A percentile compares a stretch with the other conserved stretches of the same genome.
These are phyloP conservation scores for Eulemur mongoz DNA, from an alignment of 2,797 vertebrate genomes.

Conservation along the genomic window DNA sequence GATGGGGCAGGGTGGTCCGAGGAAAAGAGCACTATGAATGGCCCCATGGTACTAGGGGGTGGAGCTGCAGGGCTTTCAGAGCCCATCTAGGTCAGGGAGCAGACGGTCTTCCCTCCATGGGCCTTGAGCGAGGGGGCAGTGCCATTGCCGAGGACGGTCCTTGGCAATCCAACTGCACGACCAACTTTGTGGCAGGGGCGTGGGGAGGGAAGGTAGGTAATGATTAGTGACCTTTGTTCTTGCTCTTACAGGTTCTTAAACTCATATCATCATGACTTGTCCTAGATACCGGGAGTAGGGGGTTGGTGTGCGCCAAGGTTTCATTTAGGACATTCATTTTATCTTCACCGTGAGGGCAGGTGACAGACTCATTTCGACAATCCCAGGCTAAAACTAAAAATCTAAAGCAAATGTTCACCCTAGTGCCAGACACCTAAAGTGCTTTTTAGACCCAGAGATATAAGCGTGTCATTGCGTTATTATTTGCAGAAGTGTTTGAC, in stretches of 20 bases:
- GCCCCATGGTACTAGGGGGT: background rate
- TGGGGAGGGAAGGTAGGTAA: background rate
- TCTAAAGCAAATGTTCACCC: background rate
- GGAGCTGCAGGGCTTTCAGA: background rate
- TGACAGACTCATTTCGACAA: background rate
- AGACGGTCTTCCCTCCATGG: background rate
- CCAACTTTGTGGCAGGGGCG: background rate
- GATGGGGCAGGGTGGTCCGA: background rate
- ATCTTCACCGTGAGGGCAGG: background rate
- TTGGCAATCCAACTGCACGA: background rate
- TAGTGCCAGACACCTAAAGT: background rate
- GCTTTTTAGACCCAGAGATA: background rate
- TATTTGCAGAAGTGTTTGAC: constrained; percentile 41
- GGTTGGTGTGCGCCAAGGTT: background rate
- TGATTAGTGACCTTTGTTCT: background rate
- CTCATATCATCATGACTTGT: background rate
- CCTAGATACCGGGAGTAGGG: background rate
- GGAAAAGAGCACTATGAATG: background rate
- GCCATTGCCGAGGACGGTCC: background rate
- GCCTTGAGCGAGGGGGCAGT: background rate
- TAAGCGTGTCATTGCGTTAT: background rate
- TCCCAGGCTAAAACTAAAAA: background rate
- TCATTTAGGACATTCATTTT: background rate
- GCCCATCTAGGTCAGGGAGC: background rate
- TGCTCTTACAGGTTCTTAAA: background rate